A percentile compares a stretch with the other conserved stretches of the same genome.
Conservation (phyloP, 2,113 vertebrate genomes). For the Urocolius indicus region DNA sequence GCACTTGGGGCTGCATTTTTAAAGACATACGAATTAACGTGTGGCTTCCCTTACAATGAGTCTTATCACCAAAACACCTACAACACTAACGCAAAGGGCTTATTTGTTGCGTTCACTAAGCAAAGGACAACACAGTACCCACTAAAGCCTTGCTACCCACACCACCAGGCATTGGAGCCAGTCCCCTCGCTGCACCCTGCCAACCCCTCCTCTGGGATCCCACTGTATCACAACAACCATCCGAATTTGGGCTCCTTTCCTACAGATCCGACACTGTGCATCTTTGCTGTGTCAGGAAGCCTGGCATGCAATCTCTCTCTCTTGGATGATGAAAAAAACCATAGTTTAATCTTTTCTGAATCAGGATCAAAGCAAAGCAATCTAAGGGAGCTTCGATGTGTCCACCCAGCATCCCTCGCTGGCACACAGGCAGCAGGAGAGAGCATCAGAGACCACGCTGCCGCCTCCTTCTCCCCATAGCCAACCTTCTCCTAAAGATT, state of each 20-base stretch:
- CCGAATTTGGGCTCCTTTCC: neutral
- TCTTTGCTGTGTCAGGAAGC: neutral
- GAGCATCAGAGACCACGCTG: neutral
- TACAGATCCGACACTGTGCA: no score
- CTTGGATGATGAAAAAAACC: rapidly evolving
- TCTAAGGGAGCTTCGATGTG: neutral
- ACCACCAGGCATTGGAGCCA: neutral
- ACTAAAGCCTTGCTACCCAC: neutral
- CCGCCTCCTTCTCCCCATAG: neutral
- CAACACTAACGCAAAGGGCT: neutral
- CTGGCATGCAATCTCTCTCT: neutral
- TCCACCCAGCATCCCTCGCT: neutral
- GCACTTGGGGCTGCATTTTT: neutral
- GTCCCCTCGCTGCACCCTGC: neutral
- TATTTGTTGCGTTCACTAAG: neutral
- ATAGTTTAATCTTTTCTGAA: neutral
- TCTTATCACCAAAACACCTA: neutral
- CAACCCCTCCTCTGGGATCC: neutral
- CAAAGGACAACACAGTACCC: neutral
- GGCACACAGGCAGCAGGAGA: neutral
- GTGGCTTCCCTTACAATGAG: neutral
- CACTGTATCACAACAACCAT: neutral
- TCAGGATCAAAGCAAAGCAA: neutral
- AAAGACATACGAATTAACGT: rapidly evolving
- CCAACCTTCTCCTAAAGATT: neutral